Evolutionary conservation across 2,888 invertebrate genomes (phyloP).

Genomic region (Drosophila prolongata): DNA sequence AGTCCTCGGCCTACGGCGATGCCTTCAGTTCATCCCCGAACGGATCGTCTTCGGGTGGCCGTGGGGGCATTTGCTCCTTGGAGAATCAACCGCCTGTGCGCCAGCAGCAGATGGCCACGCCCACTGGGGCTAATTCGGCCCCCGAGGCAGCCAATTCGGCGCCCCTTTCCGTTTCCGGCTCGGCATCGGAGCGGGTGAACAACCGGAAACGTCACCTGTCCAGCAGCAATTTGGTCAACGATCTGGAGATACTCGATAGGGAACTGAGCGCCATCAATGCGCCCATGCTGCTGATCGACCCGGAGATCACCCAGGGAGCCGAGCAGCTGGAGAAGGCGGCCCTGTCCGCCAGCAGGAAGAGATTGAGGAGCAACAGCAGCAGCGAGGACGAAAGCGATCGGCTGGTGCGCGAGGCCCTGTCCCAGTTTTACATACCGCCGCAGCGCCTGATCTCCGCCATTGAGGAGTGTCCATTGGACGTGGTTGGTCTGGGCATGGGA

Average conservation of each 20-base stretch:
- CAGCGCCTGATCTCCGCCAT: constrained; percentile 89
- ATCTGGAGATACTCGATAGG: constrained; percentile 84
- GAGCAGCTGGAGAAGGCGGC: constrained; percentile 84
- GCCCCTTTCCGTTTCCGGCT: constrained; percentile 23
- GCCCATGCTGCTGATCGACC: constrained; percentile 84
- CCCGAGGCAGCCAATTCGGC: constrained; percentile 21
- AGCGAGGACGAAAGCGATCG: constrained; percentile 88
- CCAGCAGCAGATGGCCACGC: constrained; percentile 42
- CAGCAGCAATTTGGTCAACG: constrained; percentile 83
- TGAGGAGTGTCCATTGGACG: constrained; percentile 86
- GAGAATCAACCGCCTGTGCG: constrained; percentile 67
- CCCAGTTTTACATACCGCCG: constrained; percentile 90
- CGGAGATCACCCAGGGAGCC: constrained; percentile 84
- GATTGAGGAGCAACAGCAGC: constrained; percentile 82
- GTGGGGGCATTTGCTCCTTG: constrained; percentile 61
- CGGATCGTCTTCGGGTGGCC: constrained; percentile 39
- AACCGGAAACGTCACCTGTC: constrained; percentile 79
- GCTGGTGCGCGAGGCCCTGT: constrained; percentile 89
- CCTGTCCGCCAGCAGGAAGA: constrained; percentile 82
- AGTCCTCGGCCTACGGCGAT: constrained; percentile 27
- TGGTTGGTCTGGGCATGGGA: constrained; percentile 64
- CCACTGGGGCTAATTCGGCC: constrained; percentile 16
- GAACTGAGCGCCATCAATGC: constrained; percentile 85
- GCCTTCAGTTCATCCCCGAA: constrained; percentile 26
- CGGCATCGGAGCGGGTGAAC: constrained; percentile 20